A percentile compares a stretch with the other conserved stretches of the same genome.
Evolutionary conservation across 2,888 invertebrate species (phyloP).

Genomic region (Pristionchus fissidentatus): DNA sequence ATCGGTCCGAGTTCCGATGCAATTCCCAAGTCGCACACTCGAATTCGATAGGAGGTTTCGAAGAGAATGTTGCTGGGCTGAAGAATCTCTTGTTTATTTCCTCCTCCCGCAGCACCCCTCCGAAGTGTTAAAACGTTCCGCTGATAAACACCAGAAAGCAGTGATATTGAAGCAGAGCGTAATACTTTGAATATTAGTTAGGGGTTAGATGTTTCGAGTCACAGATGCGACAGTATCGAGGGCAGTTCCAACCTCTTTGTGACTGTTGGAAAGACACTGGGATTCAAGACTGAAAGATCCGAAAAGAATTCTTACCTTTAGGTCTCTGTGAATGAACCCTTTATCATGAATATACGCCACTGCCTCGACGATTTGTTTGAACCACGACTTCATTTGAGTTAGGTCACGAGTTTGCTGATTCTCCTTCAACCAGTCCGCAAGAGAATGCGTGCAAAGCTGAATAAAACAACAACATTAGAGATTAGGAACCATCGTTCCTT

Average conservation of each 20-base stretch:
- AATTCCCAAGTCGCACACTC: background rate
- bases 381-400: background rate
- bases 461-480: no score
- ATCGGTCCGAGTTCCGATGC: background rate
- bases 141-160: no score
- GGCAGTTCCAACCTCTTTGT: background rate
- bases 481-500: no score
- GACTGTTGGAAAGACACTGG: no score
- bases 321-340: background rate
- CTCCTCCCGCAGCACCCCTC: no score
- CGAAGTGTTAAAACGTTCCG: no score
- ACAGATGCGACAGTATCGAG: background rate
- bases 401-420: background rate
- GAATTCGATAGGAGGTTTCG: background rate
- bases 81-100: no score
- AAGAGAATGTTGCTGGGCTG: constrained; percentile 31
- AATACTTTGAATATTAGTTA: no score
- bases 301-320: background rate
- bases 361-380: constrained; percentile 17
- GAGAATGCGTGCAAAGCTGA: background rate
- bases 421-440: background rate
- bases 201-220: background rate
- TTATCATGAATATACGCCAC: constrained; percentile 22
- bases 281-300: no score
- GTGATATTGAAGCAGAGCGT: no score